Evolutionary conservation across 2,888 invertebrate species (phyloP), one percentile per base, ranked within the genome.

Genomic region (Erebia epiphron): DNA sequence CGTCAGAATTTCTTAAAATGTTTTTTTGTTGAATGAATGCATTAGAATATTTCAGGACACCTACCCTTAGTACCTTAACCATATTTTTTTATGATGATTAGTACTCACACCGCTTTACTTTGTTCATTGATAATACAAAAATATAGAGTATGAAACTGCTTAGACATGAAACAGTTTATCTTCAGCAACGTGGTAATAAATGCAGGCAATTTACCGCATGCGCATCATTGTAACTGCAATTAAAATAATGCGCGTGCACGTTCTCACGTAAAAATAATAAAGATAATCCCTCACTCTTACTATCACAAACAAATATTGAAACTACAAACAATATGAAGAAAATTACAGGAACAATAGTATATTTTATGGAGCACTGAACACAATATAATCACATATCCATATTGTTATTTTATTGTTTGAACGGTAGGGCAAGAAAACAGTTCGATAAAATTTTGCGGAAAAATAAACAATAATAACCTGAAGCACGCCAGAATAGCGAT

Each of bases 401-500:
- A 46, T 14, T 11, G 11, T 60, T 60, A 11, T 46, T 46, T 46
- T 46, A 46, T 60, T 10, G 2, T 52, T 64, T 62, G n/a, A 57
- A 70, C 18, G 50, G 9, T 49, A 46, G 26, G 13, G 56, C 9
- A n/a, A 16, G n/a, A 0, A 26, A 13, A 57, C 4, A 26, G 5
- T 14, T 63, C 11, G 26, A 46, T 46, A 54, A 46, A 46, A 61
- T 9, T 35, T 14, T 54, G 21, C 41, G 54, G 13, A 63, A 62
- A 43, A 65, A 66, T 41, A 18, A 58, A 49, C 16, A 70, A 63
- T 61, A 70, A 72, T 68, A 69, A 92, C 92, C 92, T 91, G 78
- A 91, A 80, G 81, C 84, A 82, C 76, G 84, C 84, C 79, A 91
- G 80, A 79, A 87, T 81, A 79, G 83, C 87, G 77, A 76, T 78